Conservation (phyloP, 1,140 invertebrate genomes). For the Cylas formicarius region DNA sequence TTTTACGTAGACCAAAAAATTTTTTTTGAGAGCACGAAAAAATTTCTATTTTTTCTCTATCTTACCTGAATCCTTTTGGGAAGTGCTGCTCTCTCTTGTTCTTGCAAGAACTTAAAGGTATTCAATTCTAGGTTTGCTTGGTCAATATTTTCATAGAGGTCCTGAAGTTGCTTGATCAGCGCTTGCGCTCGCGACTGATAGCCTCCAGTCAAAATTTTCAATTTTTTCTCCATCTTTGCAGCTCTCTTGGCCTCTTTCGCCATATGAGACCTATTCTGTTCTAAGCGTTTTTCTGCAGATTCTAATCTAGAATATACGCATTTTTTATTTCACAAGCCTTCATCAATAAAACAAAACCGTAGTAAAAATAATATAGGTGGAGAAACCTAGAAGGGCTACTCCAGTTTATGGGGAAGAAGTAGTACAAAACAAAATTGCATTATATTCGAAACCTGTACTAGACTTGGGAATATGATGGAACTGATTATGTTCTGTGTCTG, state of each 20-base stretch:
- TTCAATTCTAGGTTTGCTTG: slow-evolving; percentile 81
- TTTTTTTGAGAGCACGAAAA: neutral
- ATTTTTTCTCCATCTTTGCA: slow-evolving; percentile 95
- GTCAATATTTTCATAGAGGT: slow-evolving; percentile 84
- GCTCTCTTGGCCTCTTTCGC: slow-evolving; percentile 91
- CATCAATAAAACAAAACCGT: too few relatives aligned
- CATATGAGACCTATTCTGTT: slow-evolving; percentile 92
- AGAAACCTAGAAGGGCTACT: too few relatives aligned
- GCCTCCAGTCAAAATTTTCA: slow-evolving; percentile 87
- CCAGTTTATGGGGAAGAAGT: too few relatives aligned
- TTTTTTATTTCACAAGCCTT: too few relatives aligned
- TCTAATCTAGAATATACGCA: slow-evolving; percentile 83
- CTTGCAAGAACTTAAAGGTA: slow-evolving; percentile 85
- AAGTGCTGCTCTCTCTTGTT: slow-evolving; percentile 86
- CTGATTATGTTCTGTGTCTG: too few relatives aligned
- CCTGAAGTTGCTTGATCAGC: slow-evolving; percentile 84
- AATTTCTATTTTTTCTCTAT: neutral
- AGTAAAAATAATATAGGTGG: too few relatives aligned
- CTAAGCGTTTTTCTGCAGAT: slow-evolving; percentile 84
- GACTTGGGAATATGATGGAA: too few relatives aligned
- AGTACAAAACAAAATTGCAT: too few relatives aligned
- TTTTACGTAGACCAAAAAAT: neutral
- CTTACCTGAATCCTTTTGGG: slow-evolving; percentile 64
- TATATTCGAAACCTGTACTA: too few relatives aligned
- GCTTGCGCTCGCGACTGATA: slow-evolving; percentile 82